Evolutionary conservation across 2,113 vertebrate species (phyloP), one percentile per base, ranked within the genome.

Genomic region (Phaethornis superciliosus): DNA sequence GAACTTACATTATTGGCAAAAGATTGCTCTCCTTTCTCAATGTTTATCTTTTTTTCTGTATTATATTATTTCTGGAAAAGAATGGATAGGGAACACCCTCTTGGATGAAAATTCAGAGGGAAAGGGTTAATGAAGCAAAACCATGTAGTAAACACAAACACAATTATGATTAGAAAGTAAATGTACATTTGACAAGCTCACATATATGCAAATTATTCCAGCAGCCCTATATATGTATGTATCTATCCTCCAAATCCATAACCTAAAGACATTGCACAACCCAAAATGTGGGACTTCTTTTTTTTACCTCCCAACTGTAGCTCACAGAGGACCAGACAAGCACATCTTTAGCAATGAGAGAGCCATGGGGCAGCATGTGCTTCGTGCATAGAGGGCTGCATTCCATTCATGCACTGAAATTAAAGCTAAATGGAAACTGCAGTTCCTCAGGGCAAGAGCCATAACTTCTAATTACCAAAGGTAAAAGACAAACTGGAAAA

Each of bases 401-500:
- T 96, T 94, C 92, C 85, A 85, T 80, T 96, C 94, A 60, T 91
- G 49, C 80, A 94, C 67, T 94, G 76, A 95, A 95, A 89, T 89
- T 70, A 88, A 85, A 96, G 56, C 85, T 93, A 93, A 93, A 75
- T 83, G 68, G 93, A 96, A 97, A 81, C 88, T 46, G 23, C 80
- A 95, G 91, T 85, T 97, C 87, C 92, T 95, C 91, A 70, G 49
- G 95, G 89, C 94, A 89, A 87, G 91, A 85, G 70, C 70, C 62
- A 64, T 94, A 93, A 94, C 72, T 95, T 96, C 95, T 96, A 96
- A 95, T 94, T 87, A 88, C 81, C 78, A 76, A 96, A 97, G 95
- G 89, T 87, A 96, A 90, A 96, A 96, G 82, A 96, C 95, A 95
- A 96, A 93, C 84, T 94, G 89, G 60, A 80, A 92, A 93, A 91